Percentiles rank a stretch among this genome's conserved stretches.
Conservation (phyloP, 1,140 invertebrate genomes). For the Drosophila kanapiae region DNA sequence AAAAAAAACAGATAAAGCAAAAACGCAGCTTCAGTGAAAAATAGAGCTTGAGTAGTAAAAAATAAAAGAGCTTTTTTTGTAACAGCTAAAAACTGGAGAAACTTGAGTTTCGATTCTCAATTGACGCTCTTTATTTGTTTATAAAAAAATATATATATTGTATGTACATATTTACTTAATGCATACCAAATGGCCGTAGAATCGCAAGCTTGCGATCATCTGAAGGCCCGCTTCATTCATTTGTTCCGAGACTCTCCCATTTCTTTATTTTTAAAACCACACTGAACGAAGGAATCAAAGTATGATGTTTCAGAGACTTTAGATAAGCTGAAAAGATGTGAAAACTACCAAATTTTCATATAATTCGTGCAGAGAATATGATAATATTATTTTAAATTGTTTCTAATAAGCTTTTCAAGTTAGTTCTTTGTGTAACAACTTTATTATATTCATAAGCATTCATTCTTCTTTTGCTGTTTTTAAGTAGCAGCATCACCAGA, state of each 20-base stretch:
- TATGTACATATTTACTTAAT: slow-evolving; percentile 12
- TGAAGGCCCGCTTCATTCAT: slow-evolving; percentile 34
- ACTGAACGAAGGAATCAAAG: not conserved
- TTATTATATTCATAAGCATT: no score
- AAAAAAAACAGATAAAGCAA: slow-evolving; percentile 8
- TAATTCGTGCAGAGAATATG: no score
- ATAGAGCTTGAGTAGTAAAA: slow-evolving; percentile 1
- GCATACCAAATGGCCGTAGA: slow-evolving; percentile 22
- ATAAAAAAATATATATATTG: not conserved
- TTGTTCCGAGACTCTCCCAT: slow-evolving; percentile 16
- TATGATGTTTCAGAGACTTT: not conserved
- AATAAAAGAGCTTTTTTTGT: slow-evolving; percentile 13
- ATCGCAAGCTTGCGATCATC: slow-evolving; percentile 14
- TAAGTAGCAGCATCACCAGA: no score
- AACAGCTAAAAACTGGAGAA: not conserved
- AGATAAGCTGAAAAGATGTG: not conserved
- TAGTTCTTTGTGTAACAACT: no score
- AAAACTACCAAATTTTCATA: no score
- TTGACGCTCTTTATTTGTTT: slow-evolving; percentile 4
- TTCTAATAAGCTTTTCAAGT: not conserved
- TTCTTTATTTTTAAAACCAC: not conserved
- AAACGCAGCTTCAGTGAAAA: not conserved
- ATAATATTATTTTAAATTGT: no score
- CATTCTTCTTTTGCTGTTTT: no score
- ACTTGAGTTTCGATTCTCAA: not conserved